Conservation (phyloP, 1,140 invertebrate genomes). For the Cataglyphis hispanica region DNA sequence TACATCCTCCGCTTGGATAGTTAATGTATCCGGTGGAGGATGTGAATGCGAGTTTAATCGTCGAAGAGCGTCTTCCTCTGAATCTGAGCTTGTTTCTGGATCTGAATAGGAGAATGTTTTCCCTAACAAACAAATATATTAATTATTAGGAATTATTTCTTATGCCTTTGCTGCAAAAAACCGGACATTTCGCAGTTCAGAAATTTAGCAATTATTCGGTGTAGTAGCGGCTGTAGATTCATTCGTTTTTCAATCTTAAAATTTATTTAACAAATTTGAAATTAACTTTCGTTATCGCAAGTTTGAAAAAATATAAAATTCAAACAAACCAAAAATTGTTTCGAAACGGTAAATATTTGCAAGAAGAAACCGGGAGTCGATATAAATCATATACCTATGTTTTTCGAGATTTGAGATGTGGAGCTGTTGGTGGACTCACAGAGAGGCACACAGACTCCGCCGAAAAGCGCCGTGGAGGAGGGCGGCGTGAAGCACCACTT, state of each 20-base stretch:
- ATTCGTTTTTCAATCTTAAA: neutral
- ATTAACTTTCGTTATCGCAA: neutral
- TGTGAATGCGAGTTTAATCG: conserved; percentile 87
- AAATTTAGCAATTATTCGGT: neutral
- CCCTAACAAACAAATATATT: conserved; percentile 68
- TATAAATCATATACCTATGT: conserved; percentile 79
- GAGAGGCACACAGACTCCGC: conserved; percentile 85
- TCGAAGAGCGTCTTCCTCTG: conserved; percentile 91
- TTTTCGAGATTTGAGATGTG: conserved; percentile 81
- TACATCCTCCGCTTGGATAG: conserved; percentile 84
- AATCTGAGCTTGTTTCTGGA: conserved; percentile 91
- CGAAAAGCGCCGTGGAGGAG: conserved; percentile 82
- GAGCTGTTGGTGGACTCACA: conserved; percentile 83
- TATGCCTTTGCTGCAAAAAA: neutral
- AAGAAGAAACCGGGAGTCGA: neutral
- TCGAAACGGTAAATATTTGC: neutral
- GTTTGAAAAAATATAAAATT: neutral
- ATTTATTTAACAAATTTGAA: neutral
- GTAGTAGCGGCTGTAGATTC: neutral
- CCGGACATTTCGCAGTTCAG: neutral
- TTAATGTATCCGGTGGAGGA: conserved; percentile 82
- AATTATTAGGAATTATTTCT: conserved; percentile 10
- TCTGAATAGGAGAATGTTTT: conserved; percentile 83
- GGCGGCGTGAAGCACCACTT: conserved; percentile 90
- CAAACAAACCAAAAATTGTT: neutral